Percentiles rank a stretch among this genome's conserved stretches.
Evolutionary conservation across 2,797 vertebrate genomes (phyloP).

Genomic region (Gobionotothen gibberifrons): DNA sequence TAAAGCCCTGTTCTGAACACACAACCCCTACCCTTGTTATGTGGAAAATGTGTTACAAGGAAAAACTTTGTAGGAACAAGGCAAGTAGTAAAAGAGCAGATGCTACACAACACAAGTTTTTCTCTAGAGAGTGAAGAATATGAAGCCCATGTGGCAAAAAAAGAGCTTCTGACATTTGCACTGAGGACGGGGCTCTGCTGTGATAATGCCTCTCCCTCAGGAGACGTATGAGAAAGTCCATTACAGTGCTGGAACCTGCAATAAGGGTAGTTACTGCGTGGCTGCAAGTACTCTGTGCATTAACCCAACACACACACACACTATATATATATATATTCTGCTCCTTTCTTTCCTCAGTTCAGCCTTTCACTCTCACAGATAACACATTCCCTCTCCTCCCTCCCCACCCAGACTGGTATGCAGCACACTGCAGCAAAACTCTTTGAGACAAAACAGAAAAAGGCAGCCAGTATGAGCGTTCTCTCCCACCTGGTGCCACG

Average conservation of each 20-base stretch:
- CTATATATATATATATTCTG: slow-evolving; percentile 6
- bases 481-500: slow-evolving; percentile 71
- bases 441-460: slow-evolving; percentile 25
- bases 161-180: slow-evolving; percentile 61
- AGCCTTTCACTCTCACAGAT: slow-evolving; percentile 55
- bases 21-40: slow-evolving; percentile 32
- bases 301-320: slow-evolving; percentile 38
- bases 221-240: slow-evolving; percentile 64
- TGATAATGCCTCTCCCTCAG: slow-evolving; percentile 56
- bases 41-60: slow-evolving; percentile 17
- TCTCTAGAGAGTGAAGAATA: slow-evolving; percentile 60
- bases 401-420: slow-evolving; percentile 74
- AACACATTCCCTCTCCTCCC: slow-evolving; percentile 68
- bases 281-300: slow-evolving; percentile 46
- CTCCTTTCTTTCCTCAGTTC: slow-evolving; percentile 18
- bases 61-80: slow-evolving; percentile 48
- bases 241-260: slow-evolving; percentile 60
- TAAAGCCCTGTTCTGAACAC: slow-evolving; percentile 14
- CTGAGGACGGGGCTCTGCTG: slow-evolving; percentile 47
- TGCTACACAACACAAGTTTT: slow-evolving; percentile 39
- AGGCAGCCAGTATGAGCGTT: slow-evolving; percentile 45
- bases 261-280: slow-evolving; percentile 46
- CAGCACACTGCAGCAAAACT: slow-evolving; percentile 83
- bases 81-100: slow-evolving; percentile 37
- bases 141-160: slow-evolving; percentile 61